A percentile compares a stretch with the other conserved stretches of the same genome.
Evolutionary conservation across 2,888 invertebrate species (phyloP).

Genomic region (Eremobia ochroleuca): DNA sequence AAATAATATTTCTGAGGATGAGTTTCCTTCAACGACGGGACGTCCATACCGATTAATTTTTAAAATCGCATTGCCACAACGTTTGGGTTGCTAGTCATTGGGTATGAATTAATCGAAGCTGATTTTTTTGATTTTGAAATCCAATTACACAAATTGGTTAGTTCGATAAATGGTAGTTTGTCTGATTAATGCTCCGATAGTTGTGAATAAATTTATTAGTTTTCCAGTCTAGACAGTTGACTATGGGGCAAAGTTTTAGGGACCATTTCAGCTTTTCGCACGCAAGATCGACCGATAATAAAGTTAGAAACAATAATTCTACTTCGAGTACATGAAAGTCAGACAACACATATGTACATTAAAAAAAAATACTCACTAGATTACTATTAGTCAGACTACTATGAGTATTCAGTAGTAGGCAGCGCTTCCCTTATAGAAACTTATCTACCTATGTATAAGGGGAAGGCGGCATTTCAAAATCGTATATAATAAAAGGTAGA

Average conservation of each 20-base stretch:
- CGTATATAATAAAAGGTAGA: background rate
- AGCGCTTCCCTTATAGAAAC: too few relatives aligned
- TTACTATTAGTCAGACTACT: too few relatives aligned
- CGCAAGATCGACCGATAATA: too few relatives aligned
- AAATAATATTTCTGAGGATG: constrained; percentile 76
- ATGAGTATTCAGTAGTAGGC: too few relatives aligned
- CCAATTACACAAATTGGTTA: constrained; percentile 61
- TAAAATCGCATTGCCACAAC: constrained; percentile 28
- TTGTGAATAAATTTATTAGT: constrained; percentile 43
- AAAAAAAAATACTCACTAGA: too few relatives aligned
- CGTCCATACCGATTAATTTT: constrained; percentile 55
- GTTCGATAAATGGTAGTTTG: constrained; percentile 60
- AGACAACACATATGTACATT: too few relatives aligned
- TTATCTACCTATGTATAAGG: too few relatives aligned
- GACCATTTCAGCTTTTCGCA: background rate
- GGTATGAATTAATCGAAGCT: constrained; percentile 41
- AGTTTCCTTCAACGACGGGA: constrained; percentile 41
- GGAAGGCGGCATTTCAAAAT: background rate
- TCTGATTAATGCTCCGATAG: constrained; percentile 34
- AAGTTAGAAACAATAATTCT: background rate
- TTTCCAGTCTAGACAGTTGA: constrained; percentile 7
- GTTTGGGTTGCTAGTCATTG: constrained; percentile 20
- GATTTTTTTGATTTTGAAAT: constrained; percentile 41
- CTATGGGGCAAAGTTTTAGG: constrained; percentile 23
- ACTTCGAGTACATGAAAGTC: too few relatives aligned